Evolutionary conservation across 1,140 invertebrate genomes (phyloP).

Genomic region (Physella acuta): DNA sequence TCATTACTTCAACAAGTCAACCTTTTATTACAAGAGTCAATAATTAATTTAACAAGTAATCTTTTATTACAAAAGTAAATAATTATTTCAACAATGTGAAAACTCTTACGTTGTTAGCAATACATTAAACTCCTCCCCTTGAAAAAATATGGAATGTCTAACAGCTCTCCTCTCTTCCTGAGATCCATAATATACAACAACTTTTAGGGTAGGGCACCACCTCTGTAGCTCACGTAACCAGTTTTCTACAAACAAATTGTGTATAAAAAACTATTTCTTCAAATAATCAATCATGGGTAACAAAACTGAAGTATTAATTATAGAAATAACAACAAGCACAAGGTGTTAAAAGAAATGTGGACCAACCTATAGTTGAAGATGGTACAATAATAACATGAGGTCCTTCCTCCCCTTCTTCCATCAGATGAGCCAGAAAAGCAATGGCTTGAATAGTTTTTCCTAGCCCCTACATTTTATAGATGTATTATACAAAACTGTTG

Average conservation of each 20-base stretch:
- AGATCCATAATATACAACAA: conserved; percentile 82
- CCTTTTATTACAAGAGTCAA: too few relatives aligned
- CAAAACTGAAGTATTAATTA: too few relatives aligned
- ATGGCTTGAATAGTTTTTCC: conserved; percentile 86
- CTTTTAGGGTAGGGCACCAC: conserved; percentile 82
- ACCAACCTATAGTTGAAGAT: conserved; percentile 78
- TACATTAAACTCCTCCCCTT: conserved; percentile 76
- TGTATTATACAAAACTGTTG: neutral
- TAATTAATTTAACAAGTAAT: too few relatives aligned
- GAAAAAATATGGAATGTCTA: conserved; percentile 74
- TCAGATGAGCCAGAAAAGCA: conserved; percentile 83
- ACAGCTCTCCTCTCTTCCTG: conserved; percentile 80
- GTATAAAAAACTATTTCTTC: too few relatives aligned
- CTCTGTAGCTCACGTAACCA: conserved; percentile 81
- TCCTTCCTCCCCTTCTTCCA: conserved; percentile 70
- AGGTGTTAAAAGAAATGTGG: too few relatives aligned
- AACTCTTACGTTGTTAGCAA: conserved; percentile 78
- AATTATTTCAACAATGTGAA: neutral
- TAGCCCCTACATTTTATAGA: conserved; percentile 66
- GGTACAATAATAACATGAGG: conserved; percentile 89
- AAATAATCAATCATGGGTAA: too few relatives aligned
- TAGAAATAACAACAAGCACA: too few relatives aligned
- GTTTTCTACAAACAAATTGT: conserved; percentile 71
- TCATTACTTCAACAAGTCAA: too few relatives aligned
- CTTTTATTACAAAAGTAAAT: too few relatives aligned